Percentiles rank a stretch among this genome's conserved stretches.
Evolutionary conservation across 2,797 vertebrate genomes (phyloP).

Genomic region (Nyctalus aviator): DNA sequence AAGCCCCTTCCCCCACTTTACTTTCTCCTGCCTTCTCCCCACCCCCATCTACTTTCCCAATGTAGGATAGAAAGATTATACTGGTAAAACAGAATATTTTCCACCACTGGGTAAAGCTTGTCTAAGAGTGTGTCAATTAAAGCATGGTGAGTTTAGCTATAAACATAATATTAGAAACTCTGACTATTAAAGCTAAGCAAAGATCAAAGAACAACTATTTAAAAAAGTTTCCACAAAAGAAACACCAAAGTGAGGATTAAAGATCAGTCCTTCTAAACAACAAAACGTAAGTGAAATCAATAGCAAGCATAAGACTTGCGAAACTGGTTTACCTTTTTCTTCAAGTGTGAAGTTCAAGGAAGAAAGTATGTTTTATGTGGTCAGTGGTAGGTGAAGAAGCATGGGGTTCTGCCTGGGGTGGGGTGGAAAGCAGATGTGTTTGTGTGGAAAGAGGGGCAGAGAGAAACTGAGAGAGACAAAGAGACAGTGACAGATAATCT

Average conservation of each 20-base stretch:
- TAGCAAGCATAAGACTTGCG: neutral
- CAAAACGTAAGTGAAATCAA: neutral
- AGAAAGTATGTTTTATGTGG: neutral
- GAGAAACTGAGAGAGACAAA: neutral
- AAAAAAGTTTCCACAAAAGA: slow-evolving; percentile 11
- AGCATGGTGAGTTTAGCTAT: neutral
- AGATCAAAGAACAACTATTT: slow-evolving; percentile 42
- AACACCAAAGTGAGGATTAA: neutral
- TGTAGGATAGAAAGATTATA: neutral
- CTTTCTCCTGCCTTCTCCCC: neutral
- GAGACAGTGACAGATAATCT: neutral
- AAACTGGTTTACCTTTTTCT: neutral
- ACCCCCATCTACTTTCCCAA: neutral
- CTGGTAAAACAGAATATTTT: neutral
- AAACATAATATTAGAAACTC: slow-evolving; percentile 32
- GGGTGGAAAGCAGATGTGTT: neutral
- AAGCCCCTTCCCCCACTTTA: neutral
- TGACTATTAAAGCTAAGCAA: slow-evolving; percentile 9
- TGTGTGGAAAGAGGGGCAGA: neutral
- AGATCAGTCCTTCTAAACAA: neutral
- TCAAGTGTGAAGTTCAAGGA: neutral
- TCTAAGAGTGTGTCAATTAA: neutral
- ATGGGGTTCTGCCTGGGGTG: neutral
- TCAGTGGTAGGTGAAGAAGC: neutral
- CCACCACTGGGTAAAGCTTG: neutral